A percentile compares a stretch with the other conserved stretches of the same genome.
Evolutionary conservation across 1,140 invertebrate species (phyloP).

Genomic region (Heterodera carotae): DNA sequence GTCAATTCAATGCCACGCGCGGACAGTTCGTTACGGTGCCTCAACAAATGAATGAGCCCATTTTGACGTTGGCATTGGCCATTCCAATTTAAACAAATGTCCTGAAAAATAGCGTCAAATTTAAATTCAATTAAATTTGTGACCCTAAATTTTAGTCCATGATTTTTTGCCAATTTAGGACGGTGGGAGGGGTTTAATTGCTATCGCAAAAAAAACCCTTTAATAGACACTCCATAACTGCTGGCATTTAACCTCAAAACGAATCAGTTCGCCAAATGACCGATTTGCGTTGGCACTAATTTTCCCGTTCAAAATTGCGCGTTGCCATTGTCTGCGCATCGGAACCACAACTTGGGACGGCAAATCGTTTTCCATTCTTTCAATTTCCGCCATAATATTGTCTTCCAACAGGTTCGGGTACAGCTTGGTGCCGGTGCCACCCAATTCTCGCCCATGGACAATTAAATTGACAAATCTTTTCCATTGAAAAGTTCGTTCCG

Average conservation of each 20-base stretch:
- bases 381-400: constrained; percentile 57
- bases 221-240: not conserved
- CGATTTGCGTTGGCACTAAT: constrained; percentile 37
- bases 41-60: constrained; percentile 58
- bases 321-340: constrained; percentile 48
- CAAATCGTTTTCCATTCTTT: constrained; percentile 53
- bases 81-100: constrained; percentile 64
- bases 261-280: constrained; percentile 43
- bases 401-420: constrained; percentile 61
- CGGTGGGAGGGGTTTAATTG: too few species aligned
- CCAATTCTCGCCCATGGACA: constrained; percentile 52
- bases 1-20: constrained; percentile 58
- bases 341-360: constrained; percentile 49
- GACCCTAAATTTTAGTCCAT: not conserved
- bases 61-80: constrained; percentile 63
- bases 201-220: too few species aligned
- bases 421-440: constrained; percentile 39
- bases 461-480: constrained; percentile 61
- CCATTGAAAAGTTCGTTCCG: constrained; percentile 64
- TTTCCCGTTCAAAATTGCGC: constrained; percentile 1
- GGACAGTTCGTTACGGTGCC: constrained; percentile 54
- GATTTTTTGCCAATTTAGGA: not conserved
- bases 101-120: constrained; percentile 44
- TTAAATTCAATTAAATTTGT: constrained; percentile 1
- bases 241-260: constrained; percentile 40